Conservation (phyloP, 2,113 vertebrate genomes). For the Dendropsophus ebraccatus region DNA sequence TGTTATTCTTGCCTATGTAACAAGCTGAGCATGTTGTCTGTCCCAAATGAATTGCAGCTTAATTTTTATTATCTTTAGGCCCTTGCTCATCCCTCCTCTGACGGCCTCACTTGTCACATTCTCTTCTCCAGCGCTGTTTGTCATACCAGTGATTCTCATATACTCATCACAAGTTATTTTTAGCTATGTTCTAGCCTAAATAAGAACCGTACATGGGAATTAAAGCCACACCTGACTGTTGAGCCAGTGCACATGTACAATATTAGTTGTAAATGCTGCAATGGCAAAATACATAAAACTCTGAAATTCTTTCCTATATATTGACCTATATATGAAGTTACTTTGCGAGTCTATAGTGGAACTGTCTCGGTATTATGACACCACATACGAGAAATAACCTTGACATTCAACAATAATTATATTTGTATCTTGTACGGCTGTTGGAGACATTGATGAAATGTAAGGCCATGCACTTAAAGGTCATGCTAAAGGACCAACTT, state of each 20-base stretch:
- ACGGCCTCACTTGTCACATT: slow-evolving; percentile 26
- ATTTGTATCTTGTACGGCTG: slow-evolving; percentile 23
- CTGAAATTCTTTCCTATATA: neutral
- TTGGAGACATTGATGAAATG: slow-evolving; percentile 40
- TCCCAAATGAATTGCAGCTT: slow-evolving; percentile 42
- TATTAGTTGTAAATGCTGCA: neutral
- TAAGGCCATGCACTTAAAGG: slow-evolving; percentile 26
- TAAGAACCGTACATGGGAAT: slow-evolving; percentile 37
- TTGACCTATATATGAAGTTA: neutral
- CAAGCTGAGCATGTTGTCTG: slow-evolving; percentile 19
- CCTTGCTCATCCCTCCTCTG: slow-evolving; percentile 24
- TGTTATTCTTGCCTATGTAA: slow-evolving; percentile 30
- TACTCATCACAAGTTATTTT: slow-evolving; percentile 43
- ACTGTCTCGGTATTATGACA: neutral
- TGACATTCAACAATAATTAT: slow-evolving; percentile 46
- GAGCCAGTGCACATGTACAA: neutral
- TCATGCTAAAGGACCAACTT: slow-evolving; percentile 25
- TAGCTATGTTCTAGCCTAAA: slow-evolving; percentile 23
- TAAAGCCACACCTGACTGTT: neutral
- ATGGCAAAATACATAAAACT: neutral
- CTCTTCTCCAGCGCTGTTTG: slow-evolving; percentile 24
- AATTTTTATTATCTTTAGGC: slow-evolving; percentile 26
- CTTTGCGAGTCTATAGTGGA: neutral
- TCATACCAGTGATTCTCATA: slow-evolving; percentile 34
- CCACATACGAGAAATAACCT: slow-evolving; percentile 29